phyloP scores from a whole-genome alignment of 2,113 vertebrate genomes.

The Leptodactylus fuscus region DNA sequence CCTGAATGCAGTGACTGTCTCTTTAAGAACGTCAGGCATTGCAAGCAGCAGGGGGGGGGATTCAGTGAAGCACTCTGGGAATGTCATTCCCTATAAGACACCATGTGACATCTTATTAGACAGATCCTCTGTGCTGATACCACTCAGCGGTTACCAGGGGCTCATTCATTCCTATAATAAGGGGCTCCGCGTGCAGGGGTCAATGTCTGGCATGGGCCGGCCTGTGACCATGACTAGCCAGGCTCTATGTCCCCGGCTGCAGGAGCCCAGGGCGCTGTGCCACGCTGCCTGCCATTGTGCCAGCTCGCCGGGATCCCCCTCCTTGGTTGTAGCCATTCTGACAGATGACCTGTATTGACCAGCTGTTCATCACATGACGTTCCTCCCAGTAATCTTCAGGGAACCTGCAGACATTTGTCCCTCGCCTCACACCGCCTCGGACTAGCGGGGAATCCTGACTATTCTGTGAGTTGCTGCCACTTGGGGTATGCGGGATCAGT shows the following conservation, averaged over 20 bases:
- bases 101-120: conserved; percentile 25
- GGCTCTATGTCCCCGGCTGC: neutral
- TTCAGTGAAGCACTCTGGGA: conserved; percentile 8
- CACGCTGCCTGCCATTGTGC: neutral
- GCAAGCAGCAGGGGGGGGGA: conserved; percentile 29
- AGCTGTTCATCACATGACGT: conserved; percentile 52
- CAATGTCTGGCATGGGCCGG: neutral
- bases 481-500: neutral
- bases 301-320: conserved; percentile 44
- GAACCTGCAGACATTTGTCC: conserved; percentile 28
- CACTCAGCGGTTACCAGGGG: conserved; percentile 22
- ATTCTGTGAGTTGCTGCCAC: conserved; percentile 14
- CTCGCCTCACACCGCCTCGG: neutral
- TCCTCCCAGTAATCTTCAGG: conserved; percentile 48
- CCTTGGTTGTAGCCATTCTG: conserved; percentile 18
- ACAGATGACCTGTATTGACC: neutral
- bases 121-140: conserved; percentile 32
- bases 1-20: conserved; percentile 1
- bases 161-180: neutral
- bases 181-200: neutral
- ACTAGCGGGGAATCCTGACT: neutral
- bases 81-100: conserved; percentile 12
- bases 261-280: neutral
- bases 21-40: conserved; percentile 32
- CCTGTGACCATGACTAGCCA: neutral